Evolutionary conservation across 2,113 vertebrate species (phyloP), one percentile per base, ranked within the genome.

Genomic region (Saguinus midas): DNA sequence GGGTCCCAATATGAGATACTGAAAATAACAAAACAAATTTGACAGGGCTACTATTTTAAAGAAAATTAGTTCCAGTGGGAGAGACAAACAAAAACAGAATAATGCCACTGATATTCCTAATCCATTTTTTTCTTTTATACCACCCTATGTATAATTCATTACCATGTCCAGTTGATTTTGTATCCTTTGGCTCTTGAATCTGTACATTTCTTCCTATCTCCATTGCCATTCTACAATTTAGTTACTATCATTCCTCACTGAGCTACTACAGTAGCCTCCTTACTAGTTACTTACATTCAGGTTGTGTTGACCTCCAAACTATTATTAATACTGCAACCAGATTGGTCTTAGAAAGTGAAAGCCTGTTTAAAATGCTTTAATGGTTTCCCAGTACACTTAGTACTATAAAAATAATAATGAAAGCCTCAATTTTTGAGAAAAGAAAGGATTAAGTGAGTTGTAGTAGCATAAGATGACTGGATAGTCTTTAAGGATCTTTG

Each of bases 321-420:
- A 10, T 48, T 40, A 48, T 75, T 45, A 79, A 81, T 64, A 76
- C 48, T 76, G 25, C 9, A 92, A 16, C 78, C 73, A 86, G n/a
- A 73, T 78, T 86, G 57, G 75, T 76, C 57, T 92, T 83, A 73
- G 75, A 87, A 73, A 83, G 48, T 75, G 1, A 61, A 92, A 72
- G 66, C 25, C 3, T 75, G 8, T 80, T 90, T 90, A 94, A 86
- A 95, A 80, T 64, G 90, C 8, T 80, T 92, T 43, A 83, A 20
- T 94, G 17, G 3, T 21, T 90, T 95, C 29, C 23, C 11, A 17
- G 57, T 83, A 13, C 17, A 78, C 21, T 90, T 92, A 76, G 16
- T 14, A 73, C 66, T 84, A 83, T n/a, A 48, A n/a, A 80, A 90
- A 90, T 35, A 92, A 73, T 75, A 85, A 87, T 43, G 68, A 92